Conservation (phyloP, 1,140 invertebrate species). For the Ephestia elutella region DNA sequence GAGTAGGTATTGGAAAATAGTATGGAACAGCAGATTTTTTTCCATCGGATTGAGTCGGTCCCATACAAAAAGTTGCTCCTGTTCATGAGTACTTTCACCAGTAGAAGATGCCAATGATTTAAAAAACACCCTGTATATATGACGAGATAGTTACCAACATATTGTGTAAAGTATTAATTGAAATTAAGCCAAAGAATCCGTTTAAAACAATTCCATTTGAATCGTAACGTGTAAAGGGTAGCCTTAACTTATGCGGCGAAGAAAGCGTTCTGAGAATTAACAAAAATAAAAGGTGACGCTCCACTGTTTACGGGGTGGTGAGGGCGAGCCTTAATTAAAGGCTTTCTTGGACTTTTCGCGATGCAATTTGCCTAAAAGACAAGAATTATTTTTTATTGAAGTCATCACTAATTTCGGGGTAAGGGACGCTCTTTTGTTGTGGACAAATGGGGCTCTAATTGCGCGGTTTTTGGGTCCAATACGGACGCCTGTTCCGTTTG, state of each 20-base stretch:
- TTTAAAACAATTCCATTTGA: background rate
- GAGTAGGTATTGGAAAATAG: no score
- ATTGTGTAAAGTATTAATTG: no score
- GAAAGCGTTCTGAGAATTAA: conserved; percentile 68
- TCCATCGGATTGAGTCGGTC: no score
- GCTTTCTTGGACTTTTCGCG: conserved; percentile 70
- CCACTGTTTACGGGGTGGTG: conserved; percentile 63
- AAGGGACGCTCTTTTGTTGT: conserved; percentile 58
- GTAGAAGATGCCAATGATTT: no score
- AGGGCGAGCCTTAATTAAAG: conserved; percentile 69
- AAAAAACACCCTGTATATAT: no score
- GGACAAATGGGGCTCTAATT: conserved; percentile 67
- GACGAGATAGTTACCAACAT: no score
- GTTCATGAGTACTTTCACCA: no score
- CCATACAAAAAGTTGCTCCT: no score
- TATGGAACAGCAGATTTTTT: no score
- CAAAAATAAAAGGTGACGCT: conserved; percentile 75
- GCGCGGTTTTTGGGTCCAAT: conserved; percentile 49
- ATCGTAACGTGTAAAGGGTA: background rate
- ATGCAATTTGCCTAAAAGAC: conserved; percentile 74
- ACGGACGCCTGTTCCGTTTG: conserved; percentile 1
- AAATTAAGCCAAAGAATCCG: background rate
- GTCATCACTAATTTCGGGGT: conserved; percentile 71
- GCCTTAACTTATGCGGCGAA: conserved; percentile 72
- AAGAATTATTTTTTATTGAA: conserved; percentile 75